These are phyloP conservation scores for Sarcoramphus papa DNA, from an alignment of 2,797 vertebrate genomes.

Conservation along the genomic window DNA sequence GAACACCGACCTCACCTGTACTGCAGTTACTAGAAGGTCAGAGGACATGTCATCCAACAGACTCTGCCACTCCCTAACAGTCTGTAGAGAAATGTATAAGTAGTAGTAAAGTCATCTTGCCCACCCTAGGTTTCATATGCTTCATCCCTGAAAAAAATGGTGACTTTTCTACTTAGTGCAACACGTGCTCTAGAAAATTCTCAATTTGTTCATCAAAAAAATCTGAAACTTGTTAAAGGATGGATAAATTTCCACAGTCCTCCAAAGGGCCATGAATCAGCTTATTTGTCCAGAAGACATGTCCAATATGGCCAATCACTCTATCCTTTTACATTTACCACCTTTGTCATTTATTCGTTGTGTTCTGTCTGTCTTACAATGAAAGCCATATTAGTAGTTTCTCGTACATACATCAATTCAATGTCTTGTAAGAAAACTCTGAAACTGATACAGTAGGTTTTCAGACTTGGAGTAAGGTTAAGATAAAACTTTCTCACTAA, in stretches of 20 bases:
- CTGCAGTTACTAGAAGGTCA: slow-evolving; percentile 18
- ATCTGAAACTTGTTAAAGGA: not conserved
- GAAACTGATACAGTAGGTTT: not conserved
- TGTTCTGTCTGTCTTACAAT: not conserved
- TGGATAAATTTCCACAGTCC: not conserved
- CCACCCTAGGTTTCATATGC: not conserved
- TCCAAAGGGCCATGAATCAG: not conserved
- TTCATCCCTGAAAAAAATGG: not conserved
- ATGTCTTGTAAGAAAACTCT: not conserved
- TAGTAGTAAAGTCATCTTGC: not conserved
- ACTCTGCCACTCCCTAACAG: not conserved
- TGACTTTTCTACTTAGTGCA: not conserved
- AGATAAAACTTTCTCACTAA: not conserved
- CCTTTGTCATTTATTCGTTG: not conserved
- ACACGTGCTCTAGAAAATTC: not conserved
- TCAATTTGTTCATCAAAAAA: not conserved
- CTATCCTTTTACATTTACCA: not conserved
- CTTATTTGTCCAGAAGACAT: not conserved
- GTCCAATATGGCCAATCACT: not conserved
- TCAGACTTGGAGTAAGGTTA: not conserved
- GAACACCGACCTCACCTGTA: not conserved
- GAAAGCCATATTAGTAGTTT: not conserved
- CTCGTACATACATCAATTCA: not conserved
- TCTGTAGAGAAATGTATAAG: not conserved
- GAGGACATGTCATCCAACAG: not conserved